Evolutionary conservation across 1,140 invertebrate species (phyloP).

Genomic region (Notospermus geniculatus): DNA sequence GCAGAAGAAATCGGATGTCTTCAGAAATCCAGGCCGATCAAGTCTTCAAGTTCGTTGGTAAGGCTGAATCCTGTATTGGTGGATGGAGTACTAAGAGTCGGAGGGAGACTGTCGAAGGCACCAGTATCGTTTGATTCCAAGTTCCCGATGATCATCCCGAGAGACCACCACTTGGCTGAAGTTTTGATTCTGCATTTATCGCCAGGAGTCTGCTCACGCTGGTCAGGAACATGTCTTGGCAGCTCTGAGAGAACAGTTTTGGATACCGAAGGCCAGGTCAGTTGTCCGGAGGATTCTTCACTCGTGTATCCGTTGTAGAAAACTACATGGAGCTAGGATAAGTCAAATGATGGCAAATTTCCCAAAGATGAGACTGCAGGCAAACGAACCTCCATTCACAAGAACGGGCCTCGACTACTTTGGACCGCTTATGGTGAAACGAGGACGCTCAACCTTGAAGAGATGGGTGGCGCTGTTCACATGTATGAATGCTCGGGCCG

Average conservation of each 20-base stretch:
- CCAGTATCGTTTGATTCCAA: no score
- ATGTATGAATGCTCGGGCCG: conserved; percentile 17
- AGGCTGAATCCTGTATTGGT: no score
- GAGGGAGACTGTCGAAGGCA: no score
- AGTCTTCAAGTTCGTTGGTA: no score
- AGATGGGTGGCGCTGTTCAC: conserved; percentile 18
- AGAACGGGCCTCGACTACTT: conserved; percentile 25
- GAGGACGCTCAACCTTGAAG: conserved; percentile 6
- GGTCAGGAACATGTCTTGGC: conserved; percentile 18
- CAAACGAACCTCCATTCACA: conserved; percentile 23
- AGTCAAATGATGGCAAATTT: conserved; percentile 29
- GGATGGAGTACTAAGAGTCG: no score
- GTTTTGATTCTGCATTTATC: conserved; percentile 23
- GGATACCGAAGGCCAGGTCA: conserved; percentile 23
- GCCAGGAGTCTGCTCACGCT: conserved; percentile 22
- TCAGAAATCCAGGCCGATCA: no score
- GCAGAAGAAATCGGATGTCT: no score
- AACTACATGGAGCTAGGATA: conserved; percentile 5
- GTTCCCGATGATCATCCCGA: conserved; percentile 23
- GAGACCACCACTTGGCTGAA: conserved; percentile 17
- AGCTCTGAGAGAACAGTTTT: conserved; percentile 21
- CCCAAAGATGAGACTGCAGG: conserved; percentile 22
- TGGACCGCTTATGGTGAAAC: conserved; percentile 20
- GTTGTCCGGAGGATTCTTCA: conserved; percentile 17
- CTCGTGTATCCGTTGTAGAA: conserved; percentile 26